A percentile compares a stretch with the other conserved stretches of the same genome.
phyloP scores from a whole-genome alignment of 2,113 vertebrate species.

The Bombycilla garrulus region DNA sequence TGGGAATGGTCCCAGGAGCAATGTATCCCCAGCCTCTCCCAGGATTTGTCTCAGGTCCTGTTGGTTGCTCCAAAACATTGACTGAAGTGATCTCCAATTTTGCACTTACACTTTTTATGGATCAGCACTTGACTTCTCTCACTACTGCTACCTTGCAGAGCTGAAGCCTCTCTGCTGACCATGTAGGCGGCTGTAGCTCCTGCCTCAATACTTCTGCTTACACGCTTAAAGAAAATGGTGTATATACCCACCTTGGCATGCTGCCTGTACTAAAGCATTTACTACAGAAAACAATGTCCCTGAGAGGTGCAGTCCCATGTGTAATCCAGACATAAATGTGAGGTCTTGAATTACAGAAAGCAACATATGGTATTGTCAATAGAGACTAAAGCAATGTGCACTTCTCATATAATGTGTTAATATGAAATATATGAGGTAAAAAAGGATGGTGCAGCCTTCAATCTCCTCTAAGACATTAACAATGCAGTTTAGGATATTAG shows the following conservation, averaged over 20 bases:
- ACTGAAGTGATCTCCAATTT: not conserved
- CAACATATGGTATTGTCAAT: not conserved
- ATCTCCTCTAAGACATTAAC: not conserved
- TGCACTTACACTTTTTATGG: not conserved
- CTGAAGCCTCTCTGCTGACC: not conserved
- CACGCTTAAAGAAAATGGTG: not conserved
- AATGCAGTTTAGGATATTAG: not conserved
- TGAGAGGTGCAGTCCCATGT: fast-evolving
- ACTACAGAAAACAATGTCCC: not conserved
- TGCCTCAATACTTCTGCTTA: not conserved
- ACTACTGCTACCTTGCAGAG: not conserved
- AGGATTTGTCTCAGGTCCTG: not conserved
- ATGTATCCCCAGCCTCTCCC: not conserved
- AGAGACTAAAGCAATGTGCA: not conserved
- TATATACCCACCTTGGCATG: not conserved
- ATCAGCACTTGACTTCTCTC: not conserved
- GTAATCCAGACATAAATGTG: not conserved
- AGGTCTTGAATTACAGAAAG: not conserved
- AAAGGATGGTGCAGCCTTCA: not conserved
- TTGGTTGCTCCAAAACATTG: not conserved
- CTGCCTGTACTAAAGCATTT: not conserved
- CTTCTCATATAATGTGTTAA: not conserved
- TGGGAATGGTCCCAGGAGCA: not conserved
- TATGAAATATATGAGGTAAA: not conserved
- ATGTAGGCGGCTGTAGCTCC: not conserved